Evolutionary conservation across 2,888 invertebrate genomes (phyloP).

Genomic region (Sesia bembeciformis): DNA sequence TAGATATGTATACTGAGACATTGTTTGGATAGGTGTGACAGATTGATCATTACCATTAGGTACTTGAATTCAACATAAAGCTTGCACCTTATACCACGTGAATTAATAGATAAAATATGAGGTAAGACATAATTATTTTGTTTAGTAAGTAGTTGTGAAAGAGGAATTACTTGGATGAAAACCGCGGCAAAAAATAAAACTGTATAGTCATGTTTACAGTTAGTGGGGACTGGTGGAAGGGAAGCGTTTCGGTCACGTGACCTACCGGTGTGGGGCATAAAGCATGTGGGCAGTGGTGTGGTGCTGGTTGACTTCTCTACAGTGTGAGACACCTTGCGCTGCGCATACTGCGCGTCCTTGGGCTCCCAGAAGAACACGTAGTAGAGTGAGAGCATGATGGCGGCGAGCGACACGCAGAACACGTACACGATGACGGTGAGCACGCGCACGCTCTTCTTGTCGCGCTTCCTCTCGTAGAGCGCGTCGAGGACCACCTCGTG

Average conservation of each 20-base stretch:
- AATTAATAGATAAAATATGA: too few species aligned
- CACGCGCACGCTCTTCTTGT: constrained; percentile 91
- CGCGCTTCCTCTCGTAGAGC: constrained; percentile 87
- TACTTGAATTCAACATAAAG: too few species aligned
- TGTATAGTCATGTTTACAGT: constrained; percentile 13
- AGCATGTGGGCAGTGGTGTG: constrained; percentile 72
- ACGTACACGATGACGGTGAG: constrained; percentile 95
- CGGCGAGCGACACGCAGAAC: constrained; percentile 94
- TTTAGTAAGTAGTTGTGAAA: too few species aligned
- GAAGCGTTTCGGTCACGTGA: constrained; percentile 58
- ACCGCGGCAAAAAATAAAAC: background rate
- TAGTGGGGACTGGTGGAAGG: constrained; percentile 12
- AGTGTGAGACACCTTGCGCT: constrained; percentile 68
- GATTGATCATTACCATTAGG: too few species aligned
- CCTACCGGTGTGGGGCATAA: constrained; percentile 71
- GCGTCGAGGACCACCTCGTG: constrained; percentile 82
- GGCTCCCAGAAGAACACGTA: constrained; percentile 97
- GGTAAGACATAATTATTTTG: too few species aligned
- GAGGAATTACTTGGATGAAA: too few species aligned
- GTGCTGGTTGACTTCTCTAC: constrained; percentile 69
- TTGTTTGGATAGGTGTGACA: too few species aligned
- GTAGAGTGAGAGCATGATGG: constrained; percentile 93
- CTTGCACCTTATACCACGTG: too few species aligned
- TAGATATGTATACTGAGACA: too few species aligned
- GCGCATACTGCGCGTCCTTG: constrained; percentile 69